These are phyloP conservation scores for Sebastes dallii DNA, from an alignment of 2,797 vertebrate genomes.

Conservation along the genomic window DNA sequence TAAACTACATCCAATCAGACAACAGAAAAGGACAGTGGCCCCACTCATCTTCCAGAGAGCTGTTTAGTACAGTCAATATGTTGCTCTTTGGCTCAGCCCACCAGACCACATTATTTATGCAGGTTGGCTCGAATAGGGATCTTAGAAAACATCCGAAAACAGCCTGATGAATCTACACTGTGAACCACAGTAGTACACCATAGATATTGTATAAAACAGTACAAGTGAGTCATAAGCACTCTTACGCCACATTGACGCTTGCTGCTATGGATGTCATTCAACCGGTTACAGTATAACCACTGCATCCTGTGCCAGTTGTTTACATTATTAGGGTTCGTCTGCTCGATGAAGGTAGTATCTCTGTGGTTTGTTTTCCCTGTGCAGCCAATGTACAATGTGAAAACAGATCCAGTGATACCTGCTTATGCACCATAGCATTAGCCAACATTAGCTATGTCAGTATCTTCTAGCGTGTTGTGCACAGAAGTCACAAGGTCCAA, in stretches of 20 bases:
- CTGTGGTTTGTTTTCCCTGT: not conserved
- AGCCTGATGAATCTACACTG: not conserved
- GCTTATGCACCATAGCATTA: not conserved
- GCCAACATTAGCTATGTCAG: not conserved
- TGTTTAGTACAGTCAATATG: not conserved
- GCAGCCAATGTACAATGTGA: not conserved
- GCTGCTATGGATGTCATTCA: not conserved
- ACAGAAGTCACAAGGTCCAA: not conserved
- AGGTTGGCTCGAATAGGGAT: not conserved
- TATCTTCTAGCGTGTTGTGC: not conserved
- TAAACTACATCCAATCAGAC: constrained; percentile 15
- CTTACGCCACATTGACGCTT: not conserved
- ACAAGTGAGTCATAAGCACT: not conserved
- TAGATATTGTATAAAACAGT: not conserved
- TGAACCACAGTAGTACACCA: not conserved
- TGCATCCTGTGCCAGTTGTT: not conserved
- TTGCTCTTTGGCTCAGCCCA: constrained; percentile 5
- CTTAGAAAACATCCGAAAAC: not conserved
- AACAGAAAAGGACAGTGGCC: constrained; percentile 8
- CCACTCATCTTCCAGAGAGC: not conserved
- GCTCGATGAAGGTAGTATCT: not conserved
- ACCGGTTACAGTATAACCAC: not conserved
- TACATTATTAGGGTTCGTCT: not conserved
- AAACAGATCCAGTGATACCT: not conserved
- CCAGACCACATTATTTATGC: not conserved